Evolutionary conservation across 2,888 invertebrate genomes (phyloP), one percentile per base, ranked within the genome.

Genomic region (Acleris emargana): DNA sequence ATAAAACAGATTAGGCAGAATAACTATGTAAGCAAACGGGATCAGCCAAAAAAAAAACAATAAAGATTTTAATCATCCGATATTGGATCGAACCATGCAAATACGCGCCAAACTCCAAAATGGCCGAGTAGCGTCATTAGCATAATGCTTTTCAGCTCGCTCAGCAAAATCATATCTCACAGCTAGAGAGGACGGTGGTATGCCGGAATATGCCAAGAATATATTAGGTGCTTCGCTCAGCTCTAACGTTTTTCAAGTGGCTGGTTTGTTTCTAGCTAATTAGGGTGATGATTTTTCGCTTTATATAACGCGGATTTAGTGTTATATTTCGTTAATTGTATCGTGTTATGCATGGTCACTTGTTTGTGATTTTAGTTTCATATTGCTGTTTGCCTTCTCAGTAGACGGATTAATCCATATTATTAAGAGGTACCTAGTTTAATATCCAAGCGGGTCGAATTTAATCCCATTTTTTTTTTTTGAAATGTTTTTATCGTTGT

Each of bases 131-230:
- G 50, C 7, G 67, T 54, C 68, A 71, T 72, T 72, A 71, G 67
- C 71, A 72, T 72, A 72, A 72, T 71, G 69, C 71, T 52, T 71
- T 64, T 61, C 70, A 62, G 63, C 61, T 22, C 60, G 64, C 55
- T 71, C 68, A 66, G 68, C 68, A 51, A 53, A 71, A 68, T 69
- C 67, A 66, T 68, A 69, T 66, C 68, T 68, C 64, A 67, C 43
- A n/a, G 58, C 53, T 32, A 43, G 32, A 51, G n/a, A 22, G 38
- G 58, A 59, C 45, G 32, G n/a, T 32, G 50, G 47, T 54, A 42
- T 54, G 42, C 42, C 17, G 57, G 43, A 43, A 25, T 22, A 43
- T 25, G 57, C 45, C 45, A 45, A 57, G 17, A 25, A 45, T 22
- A 22, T 55, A 55, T 20, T 42, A 42, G 54, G 13, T 42, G 5